These are phyloP conservation scores for Eudyptes chrysolophus DNA, from an alignment of 2,113 vertebrate genomes.

Conservation along the genomic window DNA sequence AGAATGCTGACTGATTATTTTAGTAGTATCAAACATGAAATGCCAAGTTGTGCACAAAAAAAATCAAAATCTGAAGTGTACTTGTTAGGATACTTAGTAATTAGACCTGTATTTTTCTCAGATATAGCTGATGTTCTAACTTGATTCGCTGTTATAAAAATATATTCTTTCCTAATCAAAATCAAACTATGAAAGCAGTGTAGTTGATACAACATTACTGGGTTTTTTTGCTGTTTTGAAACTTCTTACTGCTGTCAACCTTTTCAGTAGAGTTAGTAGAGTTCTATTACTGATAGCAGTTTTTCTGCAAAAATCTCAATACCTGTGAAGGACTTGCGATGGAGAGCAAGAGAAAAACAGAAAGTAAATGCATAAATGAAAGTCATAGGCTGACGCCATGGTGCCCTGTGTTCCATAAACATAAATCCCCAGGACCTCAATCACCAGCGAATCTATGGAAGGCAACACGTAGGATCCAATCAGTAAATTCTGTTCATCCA, in stretches of 20 bases:
- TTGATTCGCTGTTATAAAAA: not conserved
- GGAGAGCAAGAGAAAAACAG: not conserved
- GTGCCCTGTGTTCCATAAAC: not conserved
- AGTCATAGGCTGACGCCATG: not conserved
- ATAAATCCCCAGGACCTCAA: not conserved
- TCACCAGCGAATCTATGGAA: not conserved
- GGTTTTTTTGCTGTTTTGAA: not conserved
- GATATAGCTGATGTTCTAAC: not conserved
- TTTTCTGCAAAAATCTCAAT: not conserved
- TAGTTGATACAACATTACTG: not conserved
- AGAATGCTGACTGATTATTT: not conserved
- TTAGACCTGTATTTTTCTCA: not conserved
- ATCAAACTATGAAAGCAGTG: not conserved
- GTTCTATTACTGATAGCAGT: not conserved
- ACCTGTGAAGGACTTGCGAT: not conserved
- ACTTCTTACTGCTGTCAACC: not conserved
- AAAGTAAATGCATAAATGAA: not conserved
- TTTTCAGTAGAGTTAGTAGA: not conserved
- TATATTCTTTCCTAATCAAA: not conserved
- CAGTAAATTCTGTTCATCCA: not conserved
- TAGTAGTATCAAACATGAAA: not conserved
- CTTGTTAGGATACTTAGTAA: not conserved
- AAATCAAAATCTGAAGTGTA: not conserved
- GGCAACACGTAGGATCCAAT: not conserved
- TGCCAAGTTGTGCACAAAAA: not conserved